Base-by-base conservation (phyloP, 1,140 invertebrate species). In the Orussus abietinus region DNA sequence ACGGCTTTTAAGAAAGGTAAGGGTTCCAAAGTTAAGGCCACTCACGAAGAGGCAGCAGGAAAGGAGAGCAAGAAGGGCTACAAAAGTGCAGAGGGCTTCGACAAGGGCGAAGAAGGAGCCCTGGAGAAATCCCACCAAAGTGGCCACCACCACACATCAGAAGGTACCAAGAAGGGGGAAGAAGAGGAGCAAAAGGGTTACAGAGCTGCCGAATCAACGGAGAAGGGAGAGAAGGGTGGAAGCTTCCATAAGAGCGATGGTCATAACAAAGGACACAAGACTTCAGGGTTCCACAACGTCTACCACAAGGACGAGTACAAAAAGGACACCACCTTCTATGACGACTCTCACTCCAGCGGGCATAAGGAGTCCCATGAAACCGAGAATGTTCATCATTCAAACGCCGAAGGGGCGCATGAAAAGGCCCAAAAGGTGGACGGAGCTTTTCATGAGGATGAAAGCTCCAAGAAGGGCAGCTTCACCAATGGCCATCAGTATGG, bases 251-350 rank as follows among this genome's bases (percentile, higher is more conserved):
- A 76, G 47, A 77, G 78, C 49, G 79, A 79, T 43, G 76, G 69
- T 2, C 77, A 77, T 41, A 80, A 81, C 47, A 79, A 81, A 45
- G 79, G 79, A 10, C 77, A 78, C 42, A 80, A 82, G 45, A 79
- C 75, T 0, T 80, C 72, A 1, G 83, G 83, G 2, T 85, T 77
- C 64, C 82, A 83, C 58, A 85, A 82, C 40, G 75, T 80, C 2
- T 80, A 77, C 57, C 73, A 80, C 62, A 83, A 83, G 60, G 80
- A 85, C 40, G 81, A 86, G 48, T 86, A 77, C 64, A 81, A 81
- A 52, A 83, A 83, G 51, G 77, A 82, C 42, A 78, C 80, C 43
- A 74, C 77, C n/a, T n/a, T n/a, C n/a, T n/a, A n/a, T n/a, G n/a
- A n/a, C n/a, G n/a, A n/a, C n/a, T n/a, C n/a, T n/a, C n/a, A n/a